A percentile compares a stretch with the other conserved stretches of the same genome.
Conservation (phyloP, 2,113 vertebrate genomes). For the Salminus brasiliensis region DNA sequence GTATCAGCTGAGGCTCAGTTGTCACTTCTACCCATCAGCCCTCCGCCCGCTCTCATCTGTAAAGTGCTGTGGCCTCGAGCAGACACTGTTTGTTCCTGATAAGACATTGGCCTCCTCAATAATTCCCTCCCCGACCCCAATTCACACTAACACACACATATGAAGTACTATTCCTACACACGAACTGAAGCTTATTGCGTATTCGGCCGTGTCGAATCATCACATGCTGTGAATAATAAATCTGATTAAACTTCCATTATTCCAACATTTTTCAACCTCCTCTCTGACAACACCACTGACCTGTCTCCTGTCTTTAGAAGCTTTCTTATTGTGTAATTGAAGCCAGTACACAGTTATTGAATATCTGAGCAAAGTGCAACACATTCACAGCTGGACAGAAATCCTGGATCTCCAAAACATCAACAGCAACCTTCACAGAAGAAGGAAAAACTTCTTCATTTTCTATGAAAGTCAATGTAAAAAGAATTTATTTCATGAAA, state of each 20-base stretch:
- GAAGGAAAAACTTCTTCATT: too few relatives aligned
- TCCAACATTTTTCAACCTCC: too few relatives aligned
- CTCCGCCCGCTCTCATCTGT: background rate
- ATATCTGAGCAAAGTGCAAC: too few relatives aligned
- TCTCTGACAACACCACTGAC: too few relatives aligned
- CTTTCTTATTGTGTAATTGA: too few relatives aligned
- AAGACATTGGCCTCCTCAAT: slow-evolving; percentile 19
- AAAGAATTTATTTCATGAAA: too few relatives aligned
- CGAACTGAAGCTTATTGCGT: background rate
- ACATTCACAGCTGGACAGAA: too few relatives aligned
- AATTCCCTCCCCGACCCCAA: background rate
- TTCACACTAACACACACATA: background rate
- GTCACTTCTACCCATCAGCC: background rate
- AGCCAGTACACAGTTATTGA: too few relatives aligned
- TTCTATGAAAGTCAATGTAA: too few relatives aligned
- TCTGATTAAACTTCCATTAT: background rate
- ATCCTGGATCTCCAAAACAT: too few relatives aligned
- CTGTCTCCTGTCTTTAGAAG: too few relatives aligned
- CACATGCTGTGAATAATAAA: background rate
- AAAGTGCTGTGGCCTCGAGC: background rate
- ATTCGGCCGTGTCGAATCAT: background rate
- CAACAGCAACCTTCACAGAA: too few relatives aligned
- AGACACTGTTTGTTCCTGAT: slow-evolving; percentile 41
- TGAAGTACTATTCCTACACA: slow-evolving; percentile 12
- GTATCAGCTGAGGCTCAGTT: slow-evolving; percentile 3